These are phyloP conservation scores for Harpalus rubripes DNA, from an alignment of 2,888 invertebrate genomes.

Conservation along the genomic window DNA sequence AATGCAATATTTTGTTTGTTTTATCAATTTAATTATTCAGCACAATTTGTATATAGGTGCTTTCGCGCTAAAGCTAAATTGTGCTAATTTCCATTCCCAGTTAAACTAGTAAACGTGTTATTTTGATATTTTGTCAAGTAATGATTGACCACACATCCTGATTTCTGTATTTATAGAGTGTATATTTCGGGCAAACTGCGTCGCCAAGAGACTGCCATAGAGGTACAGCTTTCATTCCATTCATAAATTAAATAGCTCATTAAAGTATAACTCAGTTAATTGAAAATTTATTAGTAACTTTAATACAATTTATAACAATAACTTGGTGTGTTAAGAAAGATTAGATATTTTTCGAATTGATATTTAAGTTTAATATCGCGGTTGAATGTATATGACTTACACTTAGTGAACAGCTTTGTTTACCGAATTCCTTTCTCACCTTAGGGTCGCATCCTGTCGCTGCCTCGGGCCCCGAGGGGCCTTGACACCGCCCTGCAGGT, in stretches of 20 bases:
- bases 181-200: constrained; percentile 82
- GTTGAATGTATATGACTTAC: constrained; percentile 54
- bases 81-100: constrained; percentile 51
- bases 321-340: constrained; percentile 51
- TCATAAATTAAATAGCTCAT: constrained; percentile 65
- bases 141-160: constrained; percentile 67
- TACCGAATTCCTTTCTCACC: constrained; percentile 67
- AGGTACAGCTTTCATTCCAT: constrained; percentile 77
- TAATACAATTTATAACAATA: constrained; percentile 38
- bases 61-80: constrained; percentile 22
- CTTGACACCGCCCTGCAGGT: constrained; percentile 64
- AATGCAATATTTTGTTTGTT: background rate
- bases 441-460: constrained; percentile 67
- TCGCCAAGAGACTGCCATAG: constrained; percentile 80
- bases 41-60: constrained; percentile 20
- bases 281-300: constrained; percentile 31
- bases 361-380: constrained; percentile 28
- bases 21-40: constrained; percentile 1
- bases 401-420: constrained; percentile 58
- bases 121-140: constrained; percentile 60
- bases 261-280: constrained; percentile 44
- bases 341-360: constrained; percentile 40
- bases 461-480: constrained; percentile 66
- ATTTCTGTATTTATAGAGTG: constrained; percentile 82
- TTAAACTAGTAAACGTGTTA: constrained; percentile 51